Evolutionary conservation across 2,113 vertebrate genomes (phyloP), one percentile per base, ranked within the genome.

Genomic region (Alethe castanea): DNA sequence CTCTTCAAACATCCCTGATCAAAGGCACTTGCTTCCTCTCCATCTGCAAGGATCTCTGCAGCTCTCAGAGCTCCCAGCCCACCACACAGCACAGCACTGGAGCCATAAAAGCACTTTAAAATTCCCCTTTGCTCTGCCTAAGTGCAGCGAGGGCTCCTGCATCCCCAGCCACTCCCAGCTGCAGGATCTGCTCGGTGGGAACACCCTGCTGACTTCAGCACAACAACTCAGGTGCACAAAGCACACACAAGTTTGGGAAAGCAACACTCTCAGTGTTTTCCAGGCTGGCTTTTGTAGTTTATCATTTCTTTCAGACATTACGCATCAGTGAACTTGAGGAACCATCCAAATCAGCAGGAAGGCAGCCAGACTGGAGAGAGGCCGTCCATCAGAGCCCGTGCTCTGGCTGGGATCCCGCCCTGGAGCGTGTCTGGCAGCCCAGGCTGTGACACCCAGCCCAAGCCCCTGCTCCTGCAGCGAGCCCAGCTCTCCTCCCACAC

Each of bases 161-260:
- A 5, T 0, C 16, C 47, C 61, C 71, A 19, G 82, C 25, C 66
- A 5, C 1, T 5, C 0, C 15, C 44, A 59, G 17, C 67, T 24
- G 15, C 4, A 5, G 3, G 10, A 33, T 1, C 35, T 17, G 66
- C 5, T 45, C 1, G 3, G 0, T 0, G 16, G 2, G 15, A 66
- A 12, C 8, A 3, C 12, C 69, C 85, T 7, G 42, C 78, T 42
- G 81, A 11, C 52, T 5, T 11, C 65, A 35, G 70, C 85, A 59
- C 17, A 28, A 4, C n/a, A 5, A 2, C 64, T 60, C 81, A 28
- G 62, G 25, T 12, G 14, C 24, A 5, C 3, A 7, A 2, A 60
- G 59, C 22, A 3, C 78, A 10, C 22, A 1, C 29, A 19, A 1
- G 40, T 2, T 7, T 1, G 50, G 24, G 24, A 86, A 5, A 42